These are phyloP conservation scores for Pristiophorus japonicus DNA, from an alignment of 2,113 vertebrate species.

Conservation along the genomic window DNA sequence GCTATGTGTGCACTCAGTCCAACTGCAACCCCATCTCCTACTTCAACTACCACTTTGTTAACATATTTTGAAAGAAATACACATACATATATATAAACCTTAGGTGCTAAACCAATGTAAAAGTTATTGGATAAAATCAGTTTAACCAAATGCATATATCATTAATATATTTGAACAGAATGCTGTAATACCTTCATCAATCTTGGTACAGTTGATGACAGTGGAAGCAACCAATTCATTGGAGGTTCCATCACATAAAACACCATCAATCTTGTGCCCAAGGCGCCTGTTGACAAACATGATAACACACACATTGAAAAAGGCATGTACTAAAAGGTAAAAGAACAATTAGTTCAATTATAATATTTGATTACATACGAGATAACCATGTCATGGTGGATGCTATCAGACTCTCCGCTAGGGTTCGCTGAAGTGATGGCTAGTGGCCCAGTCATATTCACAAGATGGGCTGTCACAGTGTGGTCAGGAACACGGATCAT, in stretches of 20 bases:
- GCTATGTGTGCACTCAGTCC: too few relatives aligned
- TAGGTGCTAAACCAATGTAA: not conserved
- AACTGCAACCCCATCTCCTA: not conserved
- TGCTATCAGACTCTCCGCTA: slow-evolving; percentile 77
- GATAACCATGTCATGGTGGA: slow-evolving; percentile 79
- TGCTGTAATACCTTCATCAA: slow-evolving; percentile 66
- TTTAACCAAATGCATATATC: not conserved
- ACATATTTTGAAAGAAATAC: not conserved
- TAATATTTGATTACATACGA: slow-evolving; percentile 54
- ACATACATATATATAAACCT: not conserved
- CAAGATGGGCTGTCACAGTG: slow-evolving; percentile 69
- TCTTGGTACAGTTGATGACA: slow-evolving; percentile 73
- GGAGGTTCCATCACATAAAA: slow-evolving; percentile 77
- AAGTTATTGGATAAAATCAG: not conserved
- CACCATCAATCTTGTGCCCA: slow-evolving; percentile 73
- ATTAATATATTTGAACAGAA: not conserved
- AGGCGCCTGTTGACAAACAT: slow-evolving; percentile 58
- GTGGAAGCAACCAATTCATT: slow-evolving; percentile 77
- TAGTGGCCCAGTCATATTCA: slow-evolving; percentile 73
- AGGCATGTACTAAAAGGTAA: not conserved
- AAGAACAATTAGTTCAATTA: not conserved
- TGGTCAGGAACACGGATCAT: slow-evolving; percentile 84
- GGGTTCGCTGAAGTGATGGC: slow-evolving; percentile 83
- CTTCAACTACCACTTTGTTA: not conserved
- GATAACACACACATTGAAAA: not conserved